phyloP scores from a whole-genome alignment of 1,140 invertebrate genomes.

The Drosophila virilis region DNA sequence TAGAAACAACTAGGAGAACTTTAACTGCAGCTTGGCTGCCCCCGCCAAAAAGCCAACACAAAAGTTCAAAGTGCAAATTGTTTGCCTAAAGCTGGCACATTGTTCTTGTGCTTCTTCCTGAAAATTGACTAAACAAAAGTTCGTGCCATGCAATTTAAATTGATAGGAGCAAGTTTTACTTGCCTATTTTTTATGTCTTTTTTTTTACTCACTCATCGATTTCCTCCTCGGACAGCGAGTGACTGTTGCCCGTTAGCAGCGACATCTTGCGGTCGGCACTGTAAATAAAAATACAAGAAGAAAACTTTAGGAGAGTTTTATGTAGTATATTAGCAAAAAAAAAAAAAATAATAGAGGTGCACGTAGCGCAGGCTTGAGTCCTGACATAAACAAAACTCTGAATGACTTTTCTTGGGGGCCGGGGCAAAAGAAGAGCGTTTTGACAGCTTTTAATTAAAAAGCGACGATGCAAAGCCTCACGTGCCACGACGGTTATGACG shows the following conservation, averaged over 20 bases:
- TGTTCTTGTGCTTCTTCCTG: not conserved
- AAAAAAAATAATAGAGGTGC: conserved; percentile 9
- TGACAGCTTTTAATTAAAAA: conserved; percentile 80
- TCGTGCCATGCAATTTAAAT: conserved; percentile 46
- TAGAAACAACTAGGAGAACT: conserved; percentile 3
- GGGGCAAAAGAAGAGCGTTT: conserved; percentile 43
- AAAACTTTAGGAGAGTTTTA: conserved; percentile 1
- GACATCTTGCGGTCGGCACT: conserved; percentile 70
- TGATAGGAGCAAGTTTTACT: conserved; percentile 15
- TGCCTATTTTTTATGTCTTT: not conserved
- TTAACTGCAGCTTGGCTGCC: not conserved
- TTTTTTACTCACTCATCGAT: conserved; percentile 85
- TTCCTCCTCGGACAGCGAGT: conserved; percentile 85
- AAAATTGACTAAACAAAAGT: conserved; percentile 40
- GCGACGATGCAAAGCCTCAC: conserved; percentile 60
- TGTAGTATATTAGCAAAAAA: not conserved
- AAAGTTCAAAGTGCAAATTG: conserved; percentile 43
- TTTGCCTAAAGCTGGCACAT: not conserved
- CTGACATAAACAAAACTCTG: not conserved
- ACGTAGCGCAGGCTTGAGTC: not conserved
- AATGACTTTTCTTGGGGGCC: conserved; percentile 38
- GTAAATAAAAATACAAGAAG: conserved; percentile 33
- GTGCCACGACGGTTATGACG: conserved; percentile 26
- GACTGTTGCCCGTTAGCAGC: conserved; percentile 65
- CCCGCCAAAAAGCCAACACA: conserved; percentile 4